phyloP scores from a whole-genome alignment of 2,888 invertebrate species.

The Zele albiditarsus region DNA sequence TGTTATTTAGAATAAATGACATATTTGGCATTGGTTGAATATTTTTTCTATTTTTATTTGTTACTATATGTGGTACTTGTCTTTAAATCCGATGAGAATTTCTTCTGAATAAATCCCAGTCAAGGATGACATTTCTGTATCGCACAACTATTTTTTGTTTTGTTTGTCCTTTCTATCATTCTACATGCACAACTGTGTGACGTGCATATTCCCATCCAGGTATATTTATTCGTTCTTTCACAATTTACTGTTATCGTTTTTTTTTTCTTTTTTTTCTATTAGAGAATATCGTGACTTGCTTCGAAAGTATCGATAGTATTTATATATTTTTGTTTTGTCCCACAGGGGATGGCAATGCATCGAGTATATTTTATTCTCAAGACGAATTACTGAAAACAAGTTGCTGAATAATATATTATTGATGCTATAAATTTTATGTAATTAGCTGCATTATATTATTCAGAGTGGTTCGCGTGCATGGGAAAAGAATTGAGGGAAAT shows the following conservation, averaged over 20 bases:
- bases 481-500: no score
- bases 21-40: no score
- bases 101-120: no score
- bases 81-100: no score
- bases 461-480: no score
- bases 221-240: slow-evolving; percentile 37
- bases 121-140: no score
- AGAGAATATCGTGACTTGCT: slow-evolving; percentile 52
- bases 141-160: not conserved
- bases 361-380: not conserved
- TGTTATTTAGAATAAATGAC: no score
- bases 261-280: slow-evolving; percentile 27
- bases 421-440: no score
- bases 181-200: not conserved
- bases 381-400: not conserved
- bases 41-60: no score
- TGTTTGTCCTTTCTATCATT: not conserved
- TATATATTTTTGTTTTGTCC: not conserved
- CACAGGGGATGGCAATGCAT: slow-evolving; percentile 1
- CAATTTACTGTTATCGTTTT: slow-evolving; percentile 13
- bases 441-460: no score
- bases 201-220: slow-evolving; percentile 41
- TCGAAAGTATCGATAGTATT: slow-evolving; percentile 56
- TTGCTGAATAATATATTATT: no score
- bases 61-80: no score